A percentile compares a stretch with the other conserved stretches of the same genome.
phyloP scores from a whole-genome alignment of 2,113 vertebrate genomes.

The Pardalotus punctatus region DNA sequence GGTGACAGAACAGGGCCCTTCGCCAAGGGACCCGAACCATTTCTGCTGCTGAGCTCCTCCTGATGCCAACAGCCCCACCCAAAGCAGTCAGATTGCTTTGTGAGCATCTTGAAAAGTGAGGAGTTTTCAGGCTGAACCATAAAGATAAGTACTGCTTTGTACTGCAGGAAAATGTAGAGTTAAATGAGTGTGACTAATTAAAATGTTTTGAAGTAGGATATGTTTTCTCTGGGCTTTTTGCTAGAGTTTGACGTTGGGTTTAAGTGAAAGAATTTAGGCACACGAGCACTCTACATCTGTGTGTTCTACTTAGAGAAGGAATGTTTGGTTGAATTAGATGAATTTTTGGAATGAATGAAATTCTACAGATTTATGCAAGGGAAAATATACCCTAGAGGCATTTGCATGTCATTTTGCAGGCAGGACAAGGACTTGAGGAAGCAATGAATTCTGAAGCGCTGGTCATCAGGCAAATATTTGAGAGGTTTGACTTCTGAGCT shows the following conservation, averaged over 20 bases:
- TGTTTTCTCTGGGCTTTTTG: neutral
- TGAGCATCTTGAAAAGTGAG: neutral
- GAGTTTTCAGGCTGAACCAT: neutral
- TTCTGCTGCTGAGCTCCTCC: neutral
- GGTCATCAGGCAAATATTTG: conserved; percentile 13
- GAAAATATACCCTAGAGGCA: neutral
- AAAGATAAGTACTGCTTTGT: neutral
- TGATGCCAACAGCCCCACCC: neutral
- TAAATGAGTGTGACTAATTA: conserved; percentile 15
- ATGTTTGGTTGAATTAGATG: neutral
- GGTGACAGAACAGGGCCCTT: neutral
- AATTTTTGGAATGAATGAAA: neutral
- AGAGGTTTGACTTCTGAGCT: neutral
- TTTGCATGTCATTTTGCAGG: neutral
- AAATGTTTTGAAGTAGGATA: neutral
- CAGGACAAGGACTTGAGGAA: neutral
- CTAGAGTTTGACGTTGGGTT: neutral
- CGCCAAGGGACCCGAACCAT: neutral
- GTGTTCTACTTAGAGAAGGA: neutral
- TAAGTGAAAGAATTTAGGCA: neutral
- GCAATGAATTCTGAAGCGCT: neutral
- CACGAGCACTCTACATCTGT: neutral
- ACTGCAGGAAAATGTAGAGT: neutral
- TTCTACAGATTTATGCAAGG: neutral
- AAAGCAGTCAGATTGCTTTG: neutral